Conservation (phyloP, 2,888 invertebrate genomes). For the Strigamia transsilvanica region DNA sequence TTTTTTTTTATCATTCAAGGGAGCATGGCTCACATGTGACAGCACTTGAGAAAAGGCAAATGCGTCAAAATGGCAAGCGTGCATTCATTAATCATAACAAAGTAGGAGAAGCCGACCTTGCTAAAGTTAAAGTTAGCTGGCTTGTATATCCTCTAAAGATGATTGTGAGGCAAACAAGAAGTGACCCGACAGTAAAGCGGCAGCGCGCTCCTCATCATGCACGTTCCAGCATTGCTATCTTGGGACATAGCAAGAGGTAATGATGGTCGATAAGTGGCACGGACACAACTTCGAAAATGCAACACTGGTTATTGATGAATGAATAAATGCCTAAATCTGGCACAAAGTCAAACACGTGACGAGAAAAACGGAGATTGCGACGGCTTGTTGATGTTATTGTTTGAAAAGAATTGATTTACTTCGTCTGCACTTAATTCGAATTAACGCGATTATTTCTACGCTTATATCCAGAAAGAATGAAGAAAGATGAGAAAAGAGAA, state of each 20-base stretch:
- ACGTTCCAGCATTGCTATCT: background rate
- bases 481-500: constrained; percentile 18
- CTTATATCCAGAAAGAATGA: constrained; percentile 10
- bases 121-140: constrained; percentile 35
- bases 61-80: constrained; percentile 27
- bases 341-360: background rate
- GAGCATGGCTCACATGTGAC: constrained; percentile 27
- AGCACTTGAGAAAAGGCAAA: constrained; percentile 48
- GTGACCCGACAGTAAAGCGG: constrained; percentile 21
- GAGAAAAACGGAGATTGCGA: background rate
- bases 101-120: constrained; percentile 26
- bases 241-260: background rate
- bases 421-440: constrained; percentile 17
- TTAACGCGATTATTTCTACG: constrained; percentile 15
- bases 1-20: constrained; percentile 11
- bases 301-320: background rate
- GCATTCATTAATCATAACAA: constrained; percentile 41
- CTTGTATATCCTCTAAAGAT: constrained; percentile 32
- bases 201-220: constrained; percentile 1
- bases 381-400: constrained; percentile 5
- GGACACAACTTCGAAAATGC: constrained; percentile 19
- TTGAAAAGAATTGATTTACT: constrained; percentile 23
- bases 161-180: constrained; percentile 37
- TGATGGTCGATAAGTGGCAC: constrained; percentile 21
- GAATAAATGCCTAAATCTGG: background rate